phyloP scores from a whole-genome alignment of 2,888 invertebrate genomes.

The Calliphora vomitoria region DNA sequence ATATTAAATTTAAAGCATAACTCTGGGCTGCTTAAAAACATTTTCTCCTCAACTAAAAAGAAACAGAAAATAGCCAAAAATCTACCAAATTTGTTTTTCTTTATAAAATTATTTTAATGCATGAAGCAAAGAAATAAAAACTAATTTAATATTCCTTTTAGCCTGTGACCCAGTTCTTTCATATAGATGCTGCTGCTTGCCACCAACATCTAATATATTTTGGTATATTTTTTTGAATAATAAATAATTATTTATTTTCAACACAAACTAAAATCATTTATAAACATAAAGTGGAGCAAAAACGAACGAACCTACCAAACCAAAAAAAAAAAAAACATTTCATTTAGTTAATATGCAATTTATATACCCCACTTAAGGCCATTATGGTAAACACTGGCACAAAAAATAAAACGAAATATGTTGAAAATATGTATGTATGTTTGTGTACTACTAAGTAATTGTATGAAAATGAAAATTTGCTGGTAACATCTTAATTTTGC shows the following conservation, averaged over 20 bases:
- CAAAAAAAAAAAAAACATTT: slow-evolving; percentile 22
- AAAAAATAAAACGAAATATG: background rate
- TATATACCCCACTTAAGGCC: slow-evolving; percentile 32
- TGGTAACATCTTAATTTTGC: slow-evolving; percentile 43
- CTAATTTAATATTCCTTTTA: slow-evolving; percentile 44
- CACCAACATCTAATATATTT: background rate
- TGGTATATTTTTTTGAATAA: background rate
- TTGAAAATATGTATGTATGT: background rate
- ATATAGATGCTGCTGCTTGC: background rate
- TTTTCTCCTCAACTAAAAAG: too few relatives aligned
- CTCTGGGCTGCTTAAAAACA: too few relatives aligned
- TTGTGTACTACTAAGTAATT: too few relatives aligned
- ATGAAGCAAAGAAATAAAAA: background rate
- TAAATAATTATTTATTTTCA: slow-evolving; percentile 51
- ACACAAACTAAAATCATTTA: slow-evolving; percentile 55
- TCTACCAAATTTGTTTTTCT: background rate
- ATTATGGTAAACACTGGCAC: slow-evolving; percentile 19
- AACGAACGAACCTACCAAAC: background rate
- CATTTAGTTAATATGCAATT: slow-evolving; percentile 56
- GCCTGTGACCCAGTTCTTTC: slow-evolving; percentile 38
- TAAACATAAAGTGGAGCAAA: slow-evolving; percentile 21
- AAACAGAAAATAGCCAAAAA: background rate
- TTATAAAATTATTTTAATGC: slow-evolving; percentile 7
- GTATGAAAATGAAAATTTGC: background rate
- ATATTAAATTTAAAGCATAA: too few relatives aligned